Evolutionary conservation across 2,888 invertebrate genomes (phyloP), one percentile per base, ranked within the genome.

Genomic region (Himalopsyche japonica): DNA sequence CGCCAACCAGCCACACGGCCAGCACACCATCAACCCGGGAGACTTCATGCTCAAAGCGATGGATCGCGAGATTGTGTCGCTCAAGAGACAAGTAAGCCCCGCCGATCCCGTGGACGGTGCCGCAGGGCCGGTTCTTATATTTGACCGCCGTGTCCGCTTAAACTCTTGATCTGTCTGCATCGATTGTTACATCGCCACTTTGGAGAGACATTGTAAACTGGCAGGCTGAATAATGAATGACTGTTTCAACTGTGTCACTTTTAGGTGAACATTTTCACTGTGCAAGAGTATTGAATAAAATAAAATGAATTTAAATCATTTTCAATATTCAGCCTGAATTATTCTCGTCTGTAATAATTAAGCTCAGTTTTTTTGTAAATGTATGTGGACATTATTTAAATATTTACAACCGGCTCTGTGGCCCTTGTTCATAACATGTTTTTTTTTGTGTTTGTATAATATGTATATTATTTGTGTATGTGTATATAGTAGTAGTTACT

Each of bases 11-110:
- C 76, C 83, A 48, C 18, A 90, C 89, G 89, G 93, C 92, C 89
- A 93, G 90, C 89, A 91, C 89, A 88, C 90, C 87, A 89, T 91
- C 90, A 94, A 94, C 89, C 95, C 95, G 90, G 95, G 96, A 88
- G 96, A 97, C 88, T 95, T 95, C 89, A 95, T 98, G 92, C 95
- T 99, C 89, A 96, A 96, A 92, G 95, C 96, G 89, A 96, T 98
- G 94, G 98, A 98, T 92, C 95, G 97, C 90, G 98, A 98, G 93
- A 95, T 98, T 90, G 95, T 97, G 91, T 96, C 98, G 89, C 94
- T 98, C 89, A 98, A 98, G 93, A 95, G 98, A 94, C 97, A 98
- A 96, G 98, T 98, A 96, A 95, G 96, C 94, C 10, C 91, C 80
- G 27, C 20, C 34, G 57, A 47, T 8, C 30, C 8, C 64, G 24